These are phyloP conservation scores for Cynopterus sphinx DNA, from an alignment of 2,797 vertebrate genomes.

Conservation along the genomic window DNA sequence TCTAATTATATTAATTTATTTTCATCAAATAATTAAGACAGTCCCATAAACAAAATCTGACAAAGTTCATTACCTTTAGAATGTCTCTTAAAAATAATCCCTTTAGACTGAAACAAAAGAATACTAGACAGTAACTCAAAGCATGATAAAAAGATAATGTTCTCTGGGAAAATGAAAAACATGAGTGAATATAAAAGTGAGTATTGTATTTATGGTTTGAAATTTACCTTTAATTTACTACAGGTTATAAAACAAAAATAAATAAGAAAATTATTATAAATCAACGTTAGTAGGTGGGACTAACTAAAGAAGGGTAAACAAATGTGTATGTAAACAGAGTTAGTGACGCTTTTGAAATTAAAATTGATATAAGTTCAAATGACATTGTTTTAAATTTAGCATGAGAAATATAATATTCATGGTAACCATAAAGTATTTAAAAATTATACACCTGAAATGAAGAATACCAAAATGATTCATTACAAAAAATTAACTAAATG, in stretches of 20 bases:
- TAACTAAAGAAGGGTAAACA: neutral
- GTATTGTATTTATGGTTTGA: neutral
- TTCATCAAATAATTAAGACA: neutral
- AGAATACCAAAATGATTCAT: neutral
- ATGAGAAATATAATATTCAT: neutral
- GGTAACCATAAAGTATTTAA: neutral
- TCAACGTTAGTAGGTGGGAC: neutral
- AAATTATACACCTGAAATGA: neutral
- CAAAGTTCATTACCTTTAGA: neutral
- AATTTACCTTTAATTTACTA: neutral
- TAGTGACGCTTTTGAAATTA: neutral
- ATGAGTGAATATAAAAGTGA: neutral
- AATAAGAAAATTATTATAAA: neutral
- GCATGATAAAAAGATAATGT: neutral
- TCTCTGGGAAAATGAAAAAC: neutral
- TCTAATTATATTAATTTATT: neutral
- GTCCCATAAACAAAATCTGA: neutral
- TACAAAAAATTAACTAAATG: neutral
- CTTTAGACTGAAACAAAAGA: neutral
- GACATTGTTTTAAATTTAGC: neutral
- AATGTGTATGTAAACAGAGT: neutral
- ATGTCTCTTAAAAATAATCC: neutral
- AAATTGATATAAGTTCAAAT: neutral
- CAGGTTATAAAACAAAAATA: neutral
- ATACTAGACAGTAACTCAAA: neutral